Evolutionary conservation across 2,797 vertebrate species (phyloP).

Genomic region (Eidolon dupreanum): DNA sequence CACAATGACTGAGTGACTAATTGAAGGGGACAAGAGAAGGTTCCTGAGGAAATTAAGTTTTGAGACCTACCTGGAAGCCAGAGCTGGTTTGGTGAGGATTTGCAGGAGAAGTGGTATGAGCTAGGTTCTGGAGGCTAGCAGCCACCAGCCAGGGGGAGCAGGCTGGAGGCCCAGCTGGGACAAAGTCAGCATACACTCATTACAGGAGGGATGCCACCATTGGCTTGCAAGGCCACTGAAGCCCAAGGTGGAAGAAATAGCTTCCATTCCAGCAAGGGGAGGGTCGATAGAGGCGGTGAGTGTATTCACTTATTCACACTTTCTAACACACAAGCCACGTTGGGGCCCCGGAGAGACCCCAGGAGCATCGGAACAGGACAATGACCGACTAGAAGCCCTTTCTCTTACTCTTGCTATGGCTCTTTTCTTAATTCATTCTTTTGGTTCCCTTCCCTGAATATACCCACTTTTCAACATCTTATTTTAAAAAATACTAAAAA

Average conservation of each 20-base stretch:
- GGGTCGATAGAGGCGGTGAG: not conserved
- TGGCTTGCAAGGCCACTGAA: not conserved
- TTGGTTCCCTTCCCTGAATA: not conserved
- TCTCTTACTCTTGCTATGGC: not conserved
- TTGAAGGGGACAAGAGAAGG: not conserved
- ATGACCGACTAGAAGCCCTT: not conserved
- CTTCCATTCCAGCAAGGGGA: not conserved
- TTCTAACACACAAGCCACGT: not conserved
- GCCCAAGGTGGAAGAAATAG: not conserved
- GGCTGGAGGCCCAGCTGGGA: not conserved
- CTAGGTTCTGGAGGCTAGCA: not conserved
- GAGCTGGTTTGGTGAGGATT: not conserved
- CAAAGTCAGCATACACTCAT: accelerated
- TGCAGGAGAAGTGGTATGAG: not conserved
- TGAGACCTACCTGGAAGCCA: not conserved
- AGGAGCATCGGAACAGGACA: not conserved
- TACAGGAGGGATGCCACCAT: not conserved
- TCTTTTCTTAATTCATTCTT: not conserved
- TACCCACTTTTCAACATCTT: not conserved
- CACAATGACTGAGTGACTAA: not conserved
- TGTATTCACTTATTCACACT: not conserved
- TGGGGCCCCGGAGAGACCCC: not conserved
- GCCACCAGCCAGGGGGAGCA: not conserved
- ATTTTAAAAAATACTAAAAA: slow-evolving; percentile 9
- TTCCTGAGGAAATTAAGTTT: not conserved